Evolutionary conservation across 2,113 vertebrate species (phyloP), one percentile per base, ranked within the genome.

Genomic region (Guaruba guarouba): DNA sequence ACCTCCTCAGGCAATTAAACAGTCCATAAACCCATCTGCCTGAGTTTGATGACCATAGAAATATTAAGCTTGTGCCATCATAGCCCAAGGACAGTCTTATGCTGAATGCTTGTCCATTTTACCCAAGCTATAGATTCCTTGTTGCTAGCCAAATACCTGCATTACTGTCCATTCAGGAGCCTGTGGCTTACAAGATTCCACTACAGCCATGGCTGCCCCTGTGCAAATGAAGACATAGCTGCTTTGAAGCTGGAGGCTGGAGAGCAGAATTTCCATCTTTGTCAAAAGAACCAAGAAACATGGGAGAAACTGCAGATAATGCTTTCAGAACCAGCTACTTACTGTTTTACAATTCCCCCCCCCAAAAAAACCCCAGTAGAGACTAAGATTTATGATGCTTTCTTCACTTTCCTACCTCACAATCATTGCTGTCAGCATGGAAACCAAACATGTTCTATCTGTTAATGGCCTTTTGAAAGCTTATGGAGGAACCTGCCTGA

Each of bases 401-500:
- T 71, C 82, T 93, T 80, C n/a, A 22, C 33, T 71, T 48, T 85
- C 78, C 93, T 77, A 86, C 90, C 82, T 94, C 79, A 63, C 87
- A 70, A 62, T 18, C 80, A 71, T 6, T 91, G 91, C 39, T 83
- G 90, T 55, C 64, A 82, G 81, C 70, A 92, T 3, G 48, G 83
- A 69, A 94, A 89, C 6, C 62, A 89, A 71, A 23, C 23, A 78
- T 2, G 25, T 80, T 93, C 71, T 66, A 70, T 15, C 84, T 46
- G 16, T 68, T 54, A 91, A 92, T 0, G 80, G 95, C 94, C 96
- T 95, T 61, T 44, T 37, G 92, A 97, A 95, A 96, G 86, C 95
- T 95, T 61, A 93, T 49, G 96, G 95, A 97, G 67, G 92, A 98
- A 98, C 98, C 98, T 98, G 98, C 98, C 98, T 98, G 98, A 86